These are phyloP conservation scores for Pocillopora verrucosa DNA, from an alignment of 64 coral and sea anemone genomes.

Conservation along the genomic window DNA sequence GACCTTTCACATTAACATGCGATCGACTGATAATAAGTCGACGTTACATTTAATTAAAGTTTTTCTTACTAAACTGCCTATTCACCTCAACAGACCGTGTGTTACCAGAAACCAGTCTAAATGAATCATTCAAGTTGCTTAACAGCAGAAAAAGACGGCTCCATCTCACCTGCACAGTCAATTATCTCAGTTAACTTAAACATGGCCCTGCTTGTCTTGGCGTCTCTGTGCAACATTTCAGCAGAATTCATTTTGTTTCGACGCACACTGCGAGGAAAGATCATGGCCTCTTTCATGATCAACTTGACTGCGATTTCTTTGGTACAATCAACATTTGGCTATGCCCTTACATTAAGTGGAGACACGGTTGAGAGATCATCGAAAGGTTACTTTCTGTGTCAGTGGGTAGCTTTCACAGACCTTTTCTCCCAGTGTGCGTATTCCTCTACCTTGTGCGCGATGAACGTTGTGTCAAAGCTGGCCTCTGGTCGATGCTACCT, in stretches of 20 bases:
- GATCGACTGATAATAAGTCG: too few species aligned
- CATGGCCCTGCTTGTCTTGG: background rate
- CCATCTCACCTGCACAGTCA: background rate
- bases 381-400: background rate
- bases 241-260: background rate
- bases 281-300: conserved; percentile 7
- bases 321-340: background rate
- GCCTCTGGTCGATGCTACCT: background rate
- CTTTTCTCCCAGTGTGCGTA: background rate
- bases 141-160: background rate
- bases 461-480: conserved; percentile 5
- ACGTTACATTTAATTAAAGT: too few species aligned
- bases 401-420: background rate
- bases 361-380: background rate
- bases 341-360: background rate
- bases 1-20: background rate
- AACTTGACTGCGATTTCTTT: background rate
- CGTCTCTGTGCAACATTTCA: background rate
- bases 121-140: background rate
- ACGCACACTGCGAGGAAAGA: background rate
- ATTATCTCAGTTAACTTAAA: background rate
- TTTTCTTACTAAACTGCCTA: background rate
- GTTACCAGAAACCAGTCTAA: background rate
- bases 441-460: conserved; percentile 1
- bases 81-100: background rate